Evolutionary conservation across 2,113 vertebrate species (phyloP).

Genomic region (Nyctibius bracteatus): DNA sequence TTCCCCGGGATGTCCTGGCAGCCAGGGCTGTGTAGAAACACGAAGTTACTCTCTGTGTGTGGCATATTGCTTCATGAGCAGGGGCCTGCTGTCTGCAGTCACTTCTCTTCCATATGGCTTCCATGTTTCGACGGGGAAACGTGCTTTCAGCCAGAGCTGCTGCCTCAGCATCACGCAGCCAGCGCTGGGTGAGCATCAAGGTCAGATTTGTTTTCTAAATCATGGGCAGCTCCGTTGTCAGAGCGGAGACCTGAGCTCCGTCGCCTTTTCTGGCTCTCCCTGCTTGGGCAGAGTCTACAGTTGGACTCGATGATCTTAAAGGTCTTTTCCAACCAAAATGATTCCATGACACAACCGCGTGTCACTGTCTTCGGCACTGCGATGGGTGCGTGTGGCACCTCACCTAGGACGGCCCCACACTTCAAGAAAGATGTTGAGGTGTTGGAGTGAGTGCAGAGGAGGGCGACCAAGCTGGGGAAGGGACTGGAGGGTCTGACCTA

Average conservation of each 20-base stretch:
- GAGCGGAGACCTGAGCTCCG: not conserved
- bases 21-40: not conserved
- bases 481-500: too few species aligned
- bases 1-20: not conserved
- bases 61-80: not conserved
- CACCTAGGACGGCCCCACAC: not conserved
- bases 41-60: not conserved
- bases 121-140: too few species aligned
- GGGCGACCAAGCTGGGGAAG: too few species aligned
- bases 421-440: too few species aligned
- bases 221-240: rapidly evolving
- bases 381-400: not conserved
- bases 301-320: not conserved
- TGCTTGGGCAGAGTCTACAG: not conserved
- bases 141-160: not conserved
- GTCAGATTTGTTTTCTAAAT: not conserved
- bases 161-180: not conserved
- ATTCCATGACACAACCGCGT: not conserved
- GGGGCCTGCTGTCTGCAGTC: not conserved
- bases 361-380: rapidly evolving
- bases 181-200: not conserved
- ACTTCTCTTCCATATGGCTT: not conserved
- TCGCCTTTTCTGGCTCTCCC: not conserved
- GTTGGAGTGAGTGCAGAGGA: too few species aligned
- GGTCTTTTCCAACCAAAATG: not conserved